Base-by-base conservation (phyloP, 2,797 vertebrate genomes). In the Cheracebus regulus region DNA sequence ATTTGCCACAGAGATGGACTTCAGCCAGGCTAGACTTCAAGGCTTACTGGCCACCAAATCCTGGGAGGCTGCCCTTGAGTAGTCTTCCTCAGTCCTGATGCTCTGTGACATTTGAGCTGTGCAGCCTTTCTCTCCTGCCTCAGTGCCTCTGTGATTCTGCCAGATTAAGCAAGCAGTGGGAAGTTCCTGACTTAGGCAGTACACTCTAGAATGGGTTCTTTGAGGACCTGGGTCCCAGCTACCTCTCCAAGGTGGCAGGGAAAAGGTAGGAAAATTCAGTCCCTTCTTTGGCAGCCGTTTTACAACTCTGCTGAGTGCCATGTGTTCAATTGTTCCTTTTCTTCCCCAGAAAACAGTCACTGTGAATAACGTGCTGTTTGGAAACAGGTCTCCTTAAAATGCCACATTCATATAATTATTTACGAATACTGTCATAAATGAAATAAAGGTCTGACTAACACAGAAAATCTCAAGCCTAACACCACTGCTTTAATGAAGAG, bases 371-470 rank as follows among this genome's bases (percentile, higher is more conserved):
- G n/a, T 70, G 97, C 92, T 96, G 97, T 98, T 96, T 96, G 98
- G 97, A 98, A 98, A 98, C 55, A 96, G 98, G 96, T 96, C 95
- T 98, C 97, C 97, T 98, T 98, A 98, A 98, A 98, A 98, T 97
- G 96, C 97, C 98, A 90, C 94, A 58, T 98, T 98, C 97, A 95
- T 96, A 90, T 84, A 79, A 98, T 98, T 98, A 98, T 98, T 98
- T 98, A 98, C 97, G 98, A 98, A 98, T 96, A 96, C 85, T 95
- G 97, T 97, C 96, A 98, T 84, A 96, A 95, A 96, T 96, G 95
- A 98, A 98, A 98, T 79, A 57, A 97, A 97, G 86, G 96, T 96
- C 97, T 97, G 88, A 98, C 96, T 98, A 46, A 95, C 97, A 95
- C 70, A 70, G 64, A 96, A 97, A 84, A 97, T 90, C 86, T 97